These are phyloP conservation scores for Trematomus bernacchii DNA, from an alignment of 2,797 vertebrate genomes.

Conservation along the genomic window DNA sequence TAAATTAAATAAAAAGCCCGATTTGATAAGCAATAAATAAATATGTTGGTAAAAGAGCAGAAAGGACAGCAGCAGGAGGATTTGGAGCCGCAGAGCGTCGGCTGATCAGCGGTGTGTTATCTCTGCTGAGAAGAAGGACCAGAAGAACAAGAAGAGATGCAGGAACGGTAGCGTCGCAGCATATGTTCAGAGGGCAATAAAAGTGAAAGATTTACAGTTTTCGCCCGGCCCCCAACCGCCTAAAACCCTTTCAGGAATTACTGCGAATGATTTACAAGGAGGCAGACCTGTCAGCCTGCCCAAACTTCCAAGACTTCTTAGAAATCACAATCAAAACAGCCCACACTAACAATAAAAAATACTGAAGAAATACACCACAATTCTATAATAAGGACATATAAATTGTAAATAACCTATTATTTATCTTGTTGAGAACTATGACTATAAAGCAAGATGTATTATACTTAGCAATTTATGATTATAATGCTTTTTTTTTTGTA, in stretches of 20 bases:
- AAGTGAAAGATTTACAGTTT: conserved; percentile 99
- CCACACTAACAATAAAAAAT: conserved; percentile 59
- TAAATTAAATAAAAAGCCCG: conserved; percentile 3
- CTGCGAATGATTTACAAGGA: conserved; percentile 98
- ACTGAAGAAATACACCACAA: conserved; percentile 16
- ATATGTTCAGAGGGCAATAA: conserved; percentile 99
- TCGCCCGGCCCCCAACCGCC: conserved; percentile 95
- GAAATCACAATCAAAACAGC: conserved; percentile 69
- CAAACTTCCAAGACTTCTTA: conserved; percentile 76
- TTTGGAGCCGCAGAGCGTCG: conserved; percentile 74
- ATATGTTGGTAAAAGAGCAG: conserved; percentile 18
- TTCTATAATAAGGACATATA: conserved; percentile 1
- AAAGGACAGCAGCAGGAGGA: conserved; percentile 37
- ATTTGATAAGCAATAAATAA: conserved; percentile 38
- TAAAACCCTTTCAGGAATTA: conserved; percentile 99
- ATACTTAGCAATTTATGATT: background rate
- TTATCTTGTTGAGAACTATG: conserved; percentile 6
- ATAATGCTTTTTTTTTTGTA: background rate
- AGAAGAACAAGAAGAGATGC: conserved; percentile 76
- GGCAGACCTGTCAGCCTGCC: conserved; percentile 81
- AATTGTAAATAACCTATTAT: conserved; percentile 22
- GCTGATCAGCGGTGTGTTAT: conserved; percentile 83
- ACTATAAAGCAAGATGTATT: background rate
- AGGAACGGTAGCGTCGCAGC: conserved; percentile 92
- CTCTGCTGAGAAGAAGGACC: conserved; percentile 76